These are phyloP conservation scores for Temnothorax longispinosus DNA, from an alignment of 1,140 invertebrate genomes.

Conservation along the genomic window DNA sequence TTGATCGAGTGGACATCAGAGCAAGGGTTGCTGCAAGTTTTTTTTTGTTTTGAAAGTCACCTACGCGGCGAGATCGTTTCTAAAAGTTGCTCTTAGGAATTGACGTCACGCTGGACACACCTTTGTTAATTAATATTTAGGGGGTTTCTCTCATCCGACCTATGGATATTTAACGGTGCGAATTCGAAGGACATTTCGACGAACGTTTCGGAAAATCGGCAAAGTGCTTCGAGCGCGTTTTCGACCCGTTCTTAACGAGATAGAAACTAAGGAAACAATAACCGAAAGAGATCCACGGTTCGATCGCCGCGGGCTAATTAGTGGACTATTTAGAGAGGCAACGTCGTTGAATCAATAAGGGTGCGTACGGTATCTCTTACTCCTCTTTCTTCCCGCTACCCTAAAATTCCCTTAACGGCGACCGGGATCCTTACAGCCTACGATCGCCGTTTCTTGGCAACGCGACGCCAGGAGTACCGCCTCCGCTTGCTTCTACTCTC, in stretches of 20 bases:
- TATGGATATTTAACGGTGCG: not conserved
- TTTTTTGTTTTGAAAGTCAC: conserved; percentile 44
- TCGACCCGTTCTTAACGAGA: not conserved
- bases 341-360: conserved; percentile 77
- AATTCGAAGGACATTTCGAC: not conserved
- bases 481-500: conserved; percentile 71
- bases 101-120: not conserved
- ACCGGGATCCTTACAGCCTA: conserved; percentile 72
- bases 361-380: conserved; percentile 64
- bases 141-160: not conserved
- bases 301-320: conserved; percentile 68
- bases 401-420: conserved; percentile 70
- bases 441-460: conserved; percentile 79
- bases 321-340: conserved; percentile 70
- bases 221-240: not conserved
- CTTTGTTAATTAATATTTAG: conserved; percentile 21
- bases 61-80: conserved; percentile 34
- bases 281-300: conserved; percentile 46
- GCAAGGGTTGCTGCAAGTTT: not conserved
- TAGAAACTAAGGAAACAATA: conserved; percentile 39
- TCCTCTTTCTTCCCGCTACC: conserved; percentile 58
- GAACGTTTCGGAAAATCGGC: not conserved
- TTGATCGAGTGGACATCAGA: not conserved
- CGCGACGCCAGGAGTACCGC: conserved; percentile 74
- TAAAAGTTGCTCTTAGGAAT: conserved; percentile 45